A percentile compares a stretch with the other conserved stretches of the same genome.
Evolutionary conservation across 2,888 invertebrate species (phyloP).

Genomic region (Leptopilina myrica): DNA sequence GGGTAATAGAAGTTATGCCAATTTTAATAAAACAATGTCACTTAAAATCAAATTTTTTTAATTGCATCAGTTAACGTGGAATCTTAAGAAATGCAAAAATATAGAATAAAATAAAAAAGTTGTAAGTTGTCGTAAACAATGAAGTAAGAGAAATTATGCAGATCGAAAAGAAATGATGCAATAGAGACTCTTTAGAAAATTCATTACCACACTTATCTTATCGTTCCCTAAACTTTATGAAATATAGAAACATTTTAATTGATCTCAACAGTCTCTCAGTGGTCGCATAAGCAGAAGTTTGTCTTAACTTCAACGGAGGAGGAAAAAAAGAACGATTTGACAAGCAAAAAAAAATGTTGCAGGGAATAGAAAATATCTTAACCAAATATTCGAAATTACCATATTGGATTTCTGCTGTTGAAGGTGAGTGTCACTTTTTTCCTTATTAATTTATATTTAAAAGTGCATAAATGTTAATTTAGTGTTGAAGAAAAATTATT

Average conservation of each 20-base stretch:
- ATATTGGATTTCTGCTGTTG: constrained; percentile 33
- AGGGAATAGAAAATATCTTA: constrained; percentile 14
- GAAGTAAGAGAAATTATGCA: neutral
- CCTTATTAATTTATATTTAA: neutral
- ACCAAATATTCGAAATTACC: constrained; percentile 23
- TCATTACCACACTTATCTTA: constrained; percentile 25
- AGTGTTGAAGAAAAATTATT: too few species aligned
- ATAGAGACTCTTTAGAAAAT: neutral
- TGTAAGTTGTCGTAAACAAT: neutral
- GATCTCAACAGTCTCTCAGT: neutral
- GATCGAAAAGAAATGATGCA: neutral
- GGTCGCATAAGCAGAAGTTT: neutral
- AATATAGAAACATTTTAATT: neutral
- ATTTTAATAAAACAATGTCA: too few species aligned
- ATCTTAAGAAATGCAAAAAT: too few species aligned
- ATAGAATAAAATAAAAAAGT: neutral
- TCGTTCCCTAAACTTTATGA: constrained; percentile 2
- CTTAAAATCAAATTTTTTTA: too few species aligned
- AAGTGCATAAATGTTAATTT: neutral
- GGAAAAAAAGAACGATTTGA: neutral
- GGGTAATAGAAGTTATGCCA: too few species aligned
- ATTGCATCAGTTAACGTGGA: too few species aligned
- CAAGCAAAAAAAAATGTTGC: neutral
- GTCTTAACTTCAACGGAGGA: neutral
- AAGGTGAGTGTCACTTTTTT: neutral